Evolutionary conservation across 2,888 invertebrate species (phyloP), one percentile per base, ranked within the genome.

Genomic region (Agrochola lota): DNA sequence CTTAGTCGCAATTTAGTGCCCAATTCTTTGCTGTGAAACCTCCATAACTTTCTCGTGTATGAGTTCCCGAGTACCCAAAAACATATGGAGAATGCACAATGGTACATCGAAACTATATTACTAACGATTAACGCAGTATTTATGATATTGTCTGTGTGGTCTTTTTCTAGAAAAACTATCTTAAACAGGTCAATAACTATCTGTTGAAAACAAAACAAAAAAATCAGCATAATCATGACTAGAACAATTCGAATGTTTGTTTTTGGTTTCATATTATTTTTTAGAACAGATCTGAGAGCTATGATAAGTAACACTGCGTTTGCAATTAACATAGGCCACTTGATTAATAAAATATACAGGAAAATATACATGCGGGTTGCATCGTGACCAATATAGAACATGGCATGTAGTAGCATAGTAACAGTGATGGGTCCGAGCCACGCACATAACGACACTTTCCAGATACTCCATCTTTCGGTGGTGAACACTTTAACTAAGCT

Each of bases 21-120:
- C 23, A 80, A 23, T 68, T 81, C 67, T 88, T 74, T 80, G 17
- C 63, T 71, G 9, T 90, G 78, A 64, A 81, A 88, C 71, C 74
- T 89, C 96, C 96, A 96, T 74, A 95, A 74, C 52, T 90, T 89
- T 84, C 96, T 91, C 0, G 96, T 96, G 9, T 92, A 92, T 2
- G 90, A 89, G 78, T 96, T 96, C 2, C 95, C 96, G 75, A 95
- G 94, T 9, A 96, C 89, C 96, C 96, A 96, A 85, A 96, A 96
- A 15, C 92, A 81, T 66, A 94, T 94, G 0, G 96, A 93, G 59
- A 93, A 87, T 0, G 94, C 93, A 87, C 95, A 95, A 60, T 95
- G 94, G 82, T 94, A 96, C 80, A 95, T 88, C 0, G 93, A 83
- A 1, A 92, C n/a, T 69, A 93, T 91, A 81, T 93, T 93, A 76